These are phyloP conservation scores for Misgurnus mizolepis DNA, from an alignment of 2,113 vertebrate genomes.

Conservation along the genomic window DNA sequence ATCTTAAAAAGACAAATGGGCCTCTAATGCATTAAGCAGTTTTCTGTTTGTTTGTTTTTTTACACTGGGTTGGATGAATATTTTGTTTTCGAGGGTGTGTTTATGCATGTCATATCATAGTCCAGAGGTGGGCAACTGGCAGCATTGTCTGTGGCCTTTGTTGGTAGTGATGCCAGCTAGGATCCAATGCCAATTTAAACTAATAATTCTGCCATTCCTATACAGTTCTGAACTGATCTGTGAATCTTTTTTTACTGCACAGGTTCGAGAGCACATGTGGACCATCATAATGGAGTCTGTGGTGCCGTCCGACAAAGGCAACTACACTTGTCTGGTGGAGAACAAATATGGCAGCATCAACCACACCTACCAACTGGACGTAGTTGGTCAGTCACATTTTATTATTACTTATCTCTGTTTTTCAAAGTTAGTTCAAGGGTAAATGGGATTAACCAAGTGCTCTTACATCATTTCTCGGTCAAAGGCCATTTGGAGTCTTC, in stretches of 20 bases:
- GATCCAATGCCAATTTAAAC: too few species aligned
- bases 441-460: background rate
- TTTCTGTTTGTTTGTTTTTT: background rate
- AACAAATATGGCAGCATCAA: slow-evolving; percentile 94
- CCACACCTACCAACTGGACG: slow-evolving; percentile 97
- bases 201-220: too few species aligned
- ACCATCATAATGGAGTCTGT: slow-evolving; percentile 99
- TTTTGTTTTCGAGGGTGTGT: background rate
- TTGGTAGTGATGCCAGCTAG: too few species aligned
- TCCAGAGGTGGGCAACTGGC: too few species aligned
- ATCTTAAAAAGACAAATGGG: background rate
- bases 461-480: background rate
- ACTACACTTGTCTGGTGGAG: slow-evolving; percentile 97
- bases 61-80: background rate
- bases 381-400: slow-evolving; percentile 84
- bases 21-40: slow-evolving; percentile 26
- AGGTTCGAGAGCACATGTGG: slow-evolving; percentile 95
- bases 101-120: background rate
- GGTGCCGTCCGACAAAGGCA: slow-evolving; percentile 96
- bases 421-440: background rate
- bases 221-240: background rate
- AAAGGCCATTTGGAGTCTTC: background rate
- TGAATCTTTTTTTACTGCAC: background rate
- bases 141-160: too few species aligned
- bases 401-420: background rate